phyloP scores from a whole-genome alignment of 1,140 invertebrate species.

The Leptinotarsa lineolata region DNA sequence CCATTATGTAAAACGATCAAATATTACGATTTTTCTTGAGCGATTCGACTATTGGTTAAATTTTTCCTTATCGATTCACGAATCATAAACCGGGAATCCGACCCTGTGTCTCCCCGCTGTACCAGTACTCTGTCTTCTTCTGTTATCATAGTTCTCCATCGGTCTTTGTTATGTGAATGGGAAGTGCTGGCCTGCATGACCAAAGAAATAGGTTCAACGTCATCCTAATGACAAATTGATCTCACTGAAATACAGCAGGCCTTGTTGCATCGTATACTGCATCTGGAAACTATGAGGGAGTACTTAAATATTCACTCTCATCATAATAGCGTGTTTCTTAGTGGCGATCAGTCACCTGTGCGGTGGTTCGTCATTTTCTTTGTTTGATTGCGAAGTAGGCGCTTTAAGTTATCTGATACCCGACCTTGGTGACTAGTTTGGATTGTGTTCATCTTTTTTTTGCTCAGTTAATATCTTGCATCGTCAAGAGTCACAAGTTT shows the following conservation, averaged over 20 bases:
- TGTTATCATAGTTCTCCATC: conserved; percentile 15
- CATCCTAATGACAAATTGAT: conserved; percentile 10
- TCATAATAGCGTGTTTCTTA: neutral
- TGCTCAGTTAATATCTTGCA: too few species aligned
- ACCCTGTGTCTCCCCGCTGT: conserved; percentile 2
- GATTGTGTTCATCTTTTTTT: too few species aligned
- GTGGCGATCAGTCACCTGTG: conserved; percentile 1
- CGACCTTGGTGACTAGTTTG: too few species aligned
- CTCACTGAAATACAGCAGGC: conserved; percentile 2
- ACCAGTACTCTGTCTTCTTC: conserved; percentile 15
- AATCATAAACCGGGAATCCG: neutral
- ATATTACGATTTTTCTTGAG: too few species aligned
- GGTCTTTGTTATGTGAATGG: conserved; percentile 21
- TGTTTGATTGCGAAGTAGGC: neutral
- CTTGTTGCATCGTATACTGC: neutral
- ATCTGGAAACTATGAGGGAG: neutral
- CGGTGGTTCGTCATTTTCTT: neutral
- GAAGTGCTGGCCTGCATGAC: conserved; percentile 13
- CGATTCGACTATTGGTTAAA: too few species aligned
- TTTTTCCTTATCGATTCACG: too few species aligned
- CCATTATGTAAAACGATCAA: too few species aligned
- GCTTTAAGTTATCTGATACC: neutral
- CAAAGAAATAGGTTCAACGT: conserved; percentile 23
- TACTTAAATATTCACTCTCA: neutral
- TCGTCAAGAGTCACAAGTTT: too few species aligned